Evolutionary conservation across 2,113 vertebrate species (phyloP), one percentile per base, ranked within the genome.

Genomic region (Calcarius ornatus): DNA sequence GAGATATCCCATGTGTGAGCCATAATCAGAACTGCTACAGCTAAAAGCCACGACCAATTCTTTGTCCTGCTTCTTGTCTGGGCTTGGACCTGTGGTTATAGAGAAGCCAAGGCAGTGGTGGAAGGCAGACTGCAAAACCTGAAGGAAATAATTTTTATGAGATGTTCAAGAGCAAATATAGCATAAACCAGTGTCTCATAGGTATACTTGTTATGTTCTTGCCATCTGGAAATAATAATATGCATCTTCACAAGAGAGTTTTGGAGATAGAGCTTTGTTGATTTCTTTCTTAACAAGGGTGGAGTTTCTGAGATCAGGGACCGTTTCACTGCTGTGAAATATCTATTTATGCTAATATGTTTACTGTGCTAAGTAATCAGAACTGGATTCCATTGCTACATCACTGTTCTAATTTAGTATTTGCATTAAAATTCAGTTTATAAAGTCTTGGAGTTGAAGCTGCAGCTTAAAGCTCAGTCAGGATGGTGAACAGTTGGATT

Each of bases 221-320:
- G 40, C 81, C 94, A 96, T 93, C 93, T 97, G 95, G 95, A 97
- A 97, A 95, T 92, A 95, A 94, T 94, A 96, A 90, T 42, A 60
- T 37, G 42, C 35, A 57, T 81, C 66, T 92, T 87, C 91, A 96
- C 59, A 80, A 50, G 89, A 97, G 80, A 54, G 66, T 45, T 89
- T 60, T 86, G 69, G 51, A 92, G 81, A 45, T 76, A 47, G 0
- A 37, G 22, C 28, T 84, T 75, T 81, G 51, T 43, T 91, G 83
- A 60, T 84, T 94, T 78, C 72, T 93, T 77, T 85, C 77, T 88
- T 81, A 40, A 31, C 27, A 84, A 88, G 72, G 60, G 31, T 78
- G 77, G 86, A 77, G 57, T 15, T 92, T 79, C 86, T 93, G 92
- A 96, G 94, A 54, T 48, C 35, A 28, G 83, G 73, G 92, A 82